Evolutionary conservation across 2,888 invertebrate genomes (phyloP).

Genomic region (Azorinus chamasolen): DNA sequence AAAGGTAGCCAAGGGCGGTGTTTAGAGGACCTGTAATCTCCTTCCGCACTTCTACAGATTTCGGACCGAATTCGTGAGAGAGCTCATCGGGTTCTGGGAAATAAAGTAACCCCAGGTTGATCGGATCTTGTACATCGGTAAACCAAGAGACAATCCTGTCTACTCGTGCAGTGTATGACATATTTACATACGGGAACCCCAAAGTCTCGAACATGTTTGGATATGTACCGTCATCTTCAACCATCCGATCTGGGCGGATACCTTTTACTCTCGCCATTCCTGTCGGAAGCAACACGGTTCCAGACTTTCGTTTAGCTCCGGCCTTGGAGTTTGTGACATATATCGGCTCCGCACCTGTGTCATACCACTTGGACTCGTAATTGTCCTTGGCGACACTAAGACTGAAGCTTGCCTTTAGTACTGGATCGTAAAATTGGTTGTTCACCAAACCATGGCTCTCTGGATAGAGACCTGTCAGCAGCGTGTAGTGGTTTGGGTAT

Average conservation of each 20-base stretch:
- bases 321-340: constrained; percentile 88
- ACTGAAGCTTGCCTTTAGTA: constrained; percentile 74
- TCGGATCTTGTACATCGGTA: constrained; percentile 87
- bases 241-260: constrained; percentile 66
- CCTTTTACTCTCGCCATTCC: constrained; percentile 86
- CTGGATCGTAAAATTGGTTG: constrained; percentile 89
- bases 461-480: constrained; percentile 89
- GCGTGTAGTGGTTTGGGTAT: constrained; percentile 91
- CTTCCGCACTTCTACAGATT: constrained; percentile 86
- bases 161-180: constrained; percentile 77
- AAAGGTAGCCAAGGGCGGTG: constrained; percentile 87
- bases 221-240: constrained; percentile 72
- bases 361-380: constrained; percentile 87
- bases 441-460: constrained; percentile 91
- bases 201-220: constrained; percentile 56
- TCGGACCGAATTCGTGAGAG: constrained; percentile 89
- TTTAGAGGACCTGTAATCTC: constrained; percentile 88
- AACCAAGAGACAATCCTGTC: constrained; percentile 83
- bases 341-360: constrained; percentile 85
- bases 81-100: constrained; percentile 90
- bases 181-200: constrained; percentile 20
- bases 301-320: constrained; percentile 88
- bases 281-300: constrained; percentile 92
- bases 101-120: constrained; percentile 91
- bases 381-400: constrained; percentile 41